A percentile compares a stretch with the other conserved stretches of the same genome.
Conservation (phyloP, 2,797 vertebrate species). For the Saxicola maurus region DNA sequence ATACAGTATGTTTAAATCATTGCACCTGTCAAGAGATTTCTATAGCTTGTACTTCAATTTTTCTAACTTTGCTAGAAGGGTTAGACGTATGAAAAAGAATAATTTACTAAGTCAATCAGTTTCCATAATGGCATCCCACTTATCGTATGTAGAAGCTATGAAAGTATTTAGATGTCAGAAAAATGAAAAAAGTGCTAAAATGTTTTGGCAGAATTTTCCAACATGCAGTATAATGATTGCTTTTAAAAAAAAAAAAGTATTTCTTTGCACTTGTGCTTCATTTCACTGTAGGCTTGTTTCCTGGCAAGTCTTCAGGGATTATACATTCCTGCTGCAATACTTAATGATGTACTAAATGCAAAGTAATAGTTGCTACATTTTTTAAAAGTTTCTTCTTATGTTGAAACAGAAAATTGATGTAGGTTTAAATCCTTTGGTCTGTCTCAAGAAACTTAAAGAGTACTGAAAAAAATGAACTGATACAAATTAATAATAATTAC, state of each 20-base stretch:
- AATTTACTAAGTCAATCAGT: conserved; percentile 63
- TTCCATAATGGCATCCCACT: conserved; percentile 64
- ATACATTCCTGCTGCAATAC: conserved; percentile 4
- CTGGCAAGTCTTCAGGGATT: conserved; percentile 40
- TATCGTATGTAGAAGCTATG: conserved; percentile 58
- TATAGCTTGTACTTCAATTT: conserved; percentile 58
- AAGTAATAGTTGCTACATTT: neutral
- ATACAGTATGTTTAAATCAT: conserved; percentile 62
- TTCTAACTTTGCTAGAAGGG: conserved; percentile 44
- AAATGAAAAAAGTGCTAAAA: conserved; percentile 63
- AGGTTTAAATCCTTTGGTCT: neutral
- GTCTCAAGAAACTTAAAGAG: neutral
- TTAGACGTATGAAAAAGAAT: conserved; percentile 56
- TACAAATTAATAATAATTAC: neutral
- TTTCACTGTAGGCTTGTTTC: conserved; percentile 26
- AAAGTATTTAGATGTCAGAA: conserved; percentile 68
- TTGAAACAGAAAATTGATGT: neutral
- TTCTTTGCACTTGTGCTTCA: conserved; percentile 48
- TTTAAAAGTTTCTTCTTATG: neutral
- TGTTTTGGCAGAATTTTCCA: conserved; percentile 68
- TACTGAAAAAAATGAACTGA: neutral
- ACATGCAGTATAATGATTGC: conserved; percentile 45
- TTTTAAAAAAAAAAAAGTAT: neutral
- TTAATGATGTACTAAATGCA: conserved; percentile 13
- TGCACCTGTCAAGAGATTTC: conserved; percentile 66